A percentile compares a stretch with the other conserved stretches of the same genome.
Evolutionary conservation across 92 coral and sea anemone species (phyloP).

Genomic region (Epizoanthus stellaris): DNA sequence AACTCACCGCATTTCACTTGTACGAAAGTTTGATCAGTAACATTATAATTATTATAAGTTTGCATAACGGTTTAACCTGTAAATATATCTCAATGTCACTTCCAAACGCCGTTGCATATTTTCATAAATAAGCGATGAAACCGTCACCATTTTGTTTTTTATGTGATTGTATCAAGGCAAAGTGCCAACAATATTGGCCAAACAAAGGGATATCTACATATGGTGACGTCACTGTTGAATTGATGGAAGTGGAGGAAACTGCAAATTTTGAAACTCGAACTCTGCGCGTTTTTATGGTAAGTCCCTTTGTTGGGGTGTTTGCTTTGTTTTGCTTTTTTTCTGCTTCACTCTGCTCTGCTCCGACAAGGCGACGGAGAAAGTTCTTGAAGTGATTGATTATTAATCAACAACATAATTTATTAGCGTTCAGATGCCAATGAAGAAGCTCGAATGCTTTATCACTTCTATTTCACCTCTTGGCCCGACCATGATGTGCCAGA

Average conservation of each 20-base stretch:
- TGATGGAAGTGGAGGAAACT: slow-evolving; percentile 14
- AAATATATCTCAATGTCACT: too few species aligned
- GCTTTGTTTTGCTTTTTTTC: too few species aligned
- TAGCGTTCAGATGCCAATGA: background rate
- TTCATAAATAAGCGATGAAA: too few species aligned
- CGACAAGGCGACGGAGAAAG: too few species aligned
- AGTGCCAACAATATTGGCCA: slow-evolving; percentile 33
- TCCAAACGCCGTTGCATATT: too few species aligned
- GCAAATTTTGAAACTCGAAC: background rate
- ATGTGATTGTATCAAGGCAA: background rate
- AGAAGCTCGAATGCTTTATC: background rate
- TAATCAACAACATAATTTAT: background rate
- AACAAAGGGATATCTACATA: slow-evolving; percentile 1
- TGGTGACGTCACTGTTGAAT: background rate
- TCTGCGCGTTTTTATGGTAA: slow-evolving; percentile 1
- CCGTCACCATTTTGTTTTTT: background rate
- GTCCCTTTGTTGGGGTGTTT: background rate
- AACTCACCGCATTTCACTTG: too few species aligned
- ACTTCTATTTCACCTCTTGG: slow-evolving; percentile 14
- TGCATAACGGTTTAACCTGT: too few species aligned
- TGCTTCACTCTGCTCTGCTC: background rate
- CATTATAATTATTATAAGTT: too few species aligned
- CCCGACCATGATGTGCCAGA: slow-evolving; percentile 25
- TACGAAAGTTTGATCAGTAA: too few species aligned
- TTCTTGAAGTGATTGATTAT: background rate